Percentiles rank a stretch among this genome's conserved stretches.
Conservation (phyloP, 2,113 vertebrate species). For the Lamprotornis superbus region DNA sequence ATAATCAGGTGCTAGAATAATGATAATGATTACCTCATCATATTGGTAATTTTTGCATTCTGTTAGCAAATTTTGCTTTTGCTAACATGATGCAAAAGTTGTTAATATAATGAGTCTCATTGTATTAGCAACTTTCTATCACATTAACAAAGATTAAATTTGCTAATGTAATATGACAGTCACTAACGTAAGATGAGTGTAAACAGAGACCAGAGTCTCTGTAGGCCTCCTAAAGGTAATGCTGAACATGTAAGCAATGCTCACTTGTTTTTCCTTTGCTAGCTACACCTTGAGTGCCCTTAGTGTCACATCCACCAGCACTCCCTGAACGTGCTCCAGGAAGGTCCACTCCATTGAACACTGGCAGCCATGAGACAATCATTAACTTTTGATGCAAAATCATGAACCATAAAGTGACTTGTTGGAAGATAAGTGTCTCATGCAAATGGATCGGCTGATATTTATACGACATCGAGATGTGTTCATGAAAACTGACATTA, state of each 20-base stretch:
- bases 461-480: not conserved
- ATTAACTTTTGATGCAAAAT: conserved; percentile 59
- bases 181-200: conserved; percentile 68
- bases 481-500: conserved; percentile 29
- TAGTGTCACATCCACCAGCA: not conserved
- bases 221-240: conserved; percentile 64
- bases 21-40: conserved; percentile 62
- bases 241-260: conserved; percentile 61
- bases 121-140: conserved; percentile 77
- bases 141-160: conserved; percentile 76
- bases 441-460: not conserved
- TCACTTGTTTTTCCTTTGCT: conserved; percentile 49
- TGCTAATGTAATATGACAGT: conserved; percentile 74
- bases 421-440: conserved; percentile 10
- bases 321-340: not conserved
- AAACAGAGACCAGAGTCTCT: conserved; percentile 69
- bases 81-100: conserved; percentile 74
- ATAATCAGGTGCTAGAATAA: conserved; percentile 58
- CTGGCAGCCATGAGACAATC: not conserved
- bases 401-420: conserved; percentile 49
- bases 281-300: not conserved
- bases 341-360: not conserved
- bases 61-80: conserved; percentile 71
- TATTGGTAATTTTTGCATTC: conserved; percentile 68
- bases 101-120: conserved; percentile 74